phyloP scores from a whole-genome alignment of 2,113 vertebrate genomes.

The Ceuthmochares aereus region DNA sequence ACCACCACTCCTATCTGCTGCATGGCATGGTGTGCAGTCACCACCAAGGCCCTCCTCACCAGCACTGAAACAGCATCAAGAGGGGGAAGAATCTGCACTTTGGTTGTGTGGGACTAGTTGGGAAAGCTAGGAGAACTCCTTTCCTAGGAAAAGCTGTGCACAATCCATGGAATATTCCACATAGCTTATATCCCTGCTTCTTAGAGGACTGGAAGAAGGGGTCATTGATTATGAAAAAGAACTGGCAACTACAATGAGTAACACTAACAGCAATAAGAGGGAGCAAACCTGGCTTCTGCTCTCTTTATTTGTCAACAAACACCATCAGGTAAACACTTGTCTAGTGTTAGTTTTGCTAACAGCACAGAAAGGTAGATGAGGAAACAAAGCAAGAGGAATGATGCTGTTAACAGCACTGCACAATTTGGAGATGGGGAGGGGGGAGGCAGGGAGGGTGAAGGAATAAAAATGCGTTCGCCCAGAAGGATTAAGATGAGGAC shows the following conservation, averaged over 20 bases:
- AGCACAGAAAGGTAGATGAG: background rate
- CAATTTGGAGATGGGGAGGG: background rate
- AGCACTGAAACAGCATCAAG: background rate
- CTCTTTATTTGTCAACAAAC: background rate
- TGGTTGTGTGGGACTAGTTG: background rate
- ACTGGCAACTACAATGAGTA: background rate
- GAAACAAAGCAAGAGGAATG: background rate
- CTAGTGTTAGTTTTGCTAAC: background rate
- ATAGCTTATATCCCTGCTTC: background rate
- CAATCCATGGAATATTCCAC: background rate
- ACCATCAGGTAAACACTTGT: background rate
- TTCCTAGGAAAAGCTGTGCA: background rate
- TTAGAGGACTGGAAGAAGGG: background rate
- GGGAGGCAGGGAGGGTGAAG: too few relatives aligned
- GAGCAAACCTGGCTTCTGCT: background rate
- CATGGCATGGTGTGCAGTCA: rapidly evolving
- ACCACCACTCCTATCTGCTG: rapidly evolving
- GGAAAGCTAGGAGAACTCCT: background rate
- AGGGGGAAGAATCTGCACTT: background rate
- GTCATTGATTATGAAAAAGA: background rate
- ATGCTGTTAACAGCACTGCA: background rate
- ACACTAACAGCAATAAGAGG: background rate
- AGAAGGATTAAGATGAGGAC: background rate
- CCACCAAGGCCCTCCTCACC: background rate
- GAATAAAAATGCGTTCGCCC: background rate